Evolutionary conservation across 2,888 invertebrate species (phyloP).

Genomic region (Metopia argyrocephala): DNA sequence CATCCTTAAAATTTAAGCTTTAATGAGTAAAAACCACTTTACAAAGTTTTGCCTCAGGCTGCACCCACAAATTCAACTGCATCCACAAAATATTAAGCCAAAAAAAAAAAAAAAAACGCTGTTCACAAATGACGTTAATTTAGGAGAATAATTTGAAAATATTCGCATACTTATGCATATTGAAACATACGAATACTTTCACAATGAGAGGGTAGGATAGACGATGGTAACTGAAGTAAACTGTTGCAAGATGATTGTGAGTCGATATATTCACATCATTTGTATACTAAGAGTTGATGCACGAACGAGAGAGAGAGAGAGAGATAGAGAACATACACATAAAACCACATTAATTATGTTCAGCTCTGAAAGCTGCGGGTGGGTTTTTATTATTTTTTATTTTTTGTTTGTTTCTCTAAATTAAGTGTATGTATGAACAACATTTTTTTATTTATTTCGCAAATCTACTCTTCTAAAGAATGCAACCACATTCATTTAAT

Average conservation of each 20-base stretch:
- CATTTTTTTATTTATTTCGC: too few species aligned
- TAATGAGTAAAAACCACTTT: neutral
- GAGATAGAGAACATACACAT: too few species aligned
- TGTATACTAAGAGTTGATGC: neutral
- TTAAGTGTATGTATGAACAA: too few species aligned
- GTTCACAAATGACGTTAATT: neutral
- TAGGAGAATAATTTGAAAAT: neutral
- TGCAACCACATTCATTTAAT: conserved; percentile 3
- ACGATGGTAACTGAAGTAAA: neutral
- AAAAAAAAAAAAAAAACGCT: neutral
- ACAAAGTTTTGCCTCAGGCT: neutral
- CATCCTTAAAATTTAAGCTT: neutral
- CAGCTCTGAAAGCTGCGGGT: conserved; percentile 14
- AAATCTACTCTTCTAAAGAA: neutral
- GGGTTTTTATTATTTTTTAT: neutral
- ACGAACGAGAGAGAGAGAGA: too few species aligned
- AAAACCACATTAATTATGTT: conserved; percentile 40
- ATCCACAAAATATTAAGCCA: neutral
- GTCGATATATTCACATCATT: conserved; percentile 2
- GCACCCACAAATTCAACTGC: neutral
- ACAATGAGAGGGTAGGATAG: neutral
- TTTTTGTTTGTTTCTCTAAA: too few species aligned
- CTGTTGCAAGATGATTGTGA: neutral
- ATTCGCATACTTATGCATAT: neutral
- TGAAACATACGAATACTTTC: neutral